These are phyloP conservation scores for Petrolisthes manimaculis DNA, from an alignment of 2,888 invertebrate genomes.

Conservation along the genomic window DNA sequence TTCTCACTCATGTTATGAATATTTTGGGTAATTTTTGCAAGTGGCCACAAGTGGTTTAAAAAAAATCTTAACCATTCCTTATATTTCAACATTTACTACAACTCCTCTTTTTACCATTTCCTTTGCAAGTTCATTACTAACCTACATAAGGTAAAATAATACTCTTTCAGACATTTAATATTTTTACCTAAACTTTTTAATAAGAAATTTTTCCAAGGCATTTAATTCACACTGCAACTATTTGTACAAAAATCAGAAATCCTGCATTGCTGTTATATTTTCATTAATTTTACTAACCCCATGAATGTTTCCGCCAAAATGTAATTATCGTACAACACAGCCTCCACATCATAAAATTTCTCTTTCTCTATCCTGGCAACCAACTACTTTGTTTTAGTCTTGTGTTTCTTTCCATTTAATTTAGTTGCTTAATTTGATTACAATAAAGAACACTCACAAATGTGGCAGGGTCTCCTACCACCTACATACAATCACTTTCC, in stretches of 20 bases:
- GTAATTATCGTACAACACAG: background rate
- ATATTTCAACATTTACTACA: no score
- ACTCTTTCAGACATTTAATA: slow-evolving; percentile 8
- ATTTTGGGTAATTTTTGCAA: no score
- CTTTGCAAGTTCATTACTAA: no score
- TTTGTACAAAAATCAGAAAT: slow-evolving; percentile 51
- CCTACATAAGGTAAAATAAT: background rate
- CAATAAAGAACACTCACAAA: no score
- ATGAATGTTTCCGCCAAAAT: background rate
- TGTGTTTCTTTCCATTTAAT: background rate
- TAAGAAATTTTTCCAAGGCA: slow-evolving; percentile 44
- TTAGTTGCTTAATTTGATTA: slow-evolving; percentile 3
- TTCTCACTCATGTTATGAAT: no score
- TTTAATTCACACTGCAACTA: slow-evolving; percentile 47
- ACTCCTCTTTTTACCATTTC: no score
- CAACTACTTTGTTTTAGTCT: background rate
- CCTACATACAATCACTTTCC: no score
- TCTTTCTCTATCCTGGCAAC: background rate
- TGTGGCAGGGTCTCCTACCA: no score
- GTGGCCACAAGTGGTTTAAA: no score
- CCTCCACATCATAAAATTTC: slow-evolving; percentile 4
- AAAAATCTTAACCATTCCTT: no score
- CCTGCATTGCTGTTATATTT: slow-evolving; percentile 22
- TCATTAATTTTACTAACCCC: background rate
- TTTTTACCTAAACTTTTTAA: slow-evolving; percentile 33